Evolutionary conservation across 30 jellyfish, hydroid and myxozoan genomes (phyloP), one percentile per base, ranked within the genome.

Genomic region (Aurelia aurita): DNA sequence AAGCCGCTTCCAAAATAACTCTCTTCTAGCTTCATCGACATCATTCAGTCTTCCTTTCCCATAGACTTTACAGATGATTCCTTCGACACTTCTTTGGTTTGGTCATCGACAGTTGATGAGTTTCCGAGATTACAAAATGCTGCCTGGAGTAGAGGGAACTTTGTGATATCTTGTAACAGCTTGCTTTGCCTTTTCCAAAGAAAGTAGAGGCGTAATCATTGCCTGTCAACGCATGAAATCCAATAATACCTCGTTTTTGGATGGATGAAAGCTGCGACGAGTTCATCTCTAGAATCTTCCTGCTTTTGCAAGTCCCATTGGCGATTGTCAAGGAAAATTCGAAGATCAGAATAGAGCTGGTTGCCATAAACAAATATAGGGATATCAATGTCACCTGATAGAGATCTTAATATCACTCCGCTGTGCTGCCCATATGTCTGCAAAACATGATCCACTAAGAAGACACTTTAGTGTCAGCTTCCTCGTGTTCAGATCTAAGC

Each of bases 401-500:
- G 86, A n/a, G 86, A 73, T 51, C 73, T 51, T 18, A 73, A 21
- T 26, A 73, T 73, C 73, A 51, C 71, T 21, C 73, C 15, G 75
- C 57, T 49, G 66, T 44, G 34, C 66, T 71, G 44, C 21, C 86
- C 86, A 49, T 20, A 8, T 51, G 54, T 29, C 75, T 44, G 58
- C 75, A 44, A 11, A 44, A 29, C 86, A 23, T 46, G 75, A 26
- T 49, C 54, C 54, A 57, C 9, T 13, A 73, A 73, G 28, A 23
- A 46, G 57, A 57, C 51, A 46, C 45, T 49, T 73, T 73, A 12
- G 86, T 73, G 58, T 73, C 86, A 73, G 86, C 86, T 73, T 73
- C 86, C 58, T 49, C 86, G 54, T 73, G 86, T 54, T 73, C 49
- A 26, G 67, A 49, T 11, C 21, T 25, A 44, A 73, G 75, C 28